These are phyloP conservation scores for Cephus spinipes DNA, from an alignment of 2,888 invertebrate species.

Conservation along the genomic window DNA sequence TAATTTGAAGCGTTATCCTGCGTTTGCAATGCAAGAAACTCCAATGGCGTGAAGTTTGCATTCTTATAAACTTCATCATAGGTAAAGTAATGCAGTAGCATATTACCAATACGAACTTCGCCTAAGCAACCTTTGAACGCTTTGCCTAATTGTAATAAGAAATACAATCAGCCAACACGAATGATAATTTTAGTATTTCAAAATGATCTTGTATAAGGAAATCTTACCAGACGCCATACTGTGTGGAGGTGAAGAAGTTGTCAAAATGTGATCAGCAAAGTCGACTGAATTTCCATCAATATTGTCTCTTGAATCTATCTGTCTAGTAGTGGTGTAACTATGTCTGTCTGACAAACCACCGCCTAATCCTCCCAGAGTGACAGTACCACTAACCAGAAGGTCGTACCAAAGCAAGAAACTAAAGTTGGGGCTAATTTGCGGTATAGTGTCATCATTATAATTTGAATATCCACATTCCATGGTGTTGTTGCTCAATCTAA, in stretches of 20 bases:
- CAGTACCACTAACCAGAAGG: constrained; percentile 53
- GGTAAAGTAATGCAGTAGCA: constrained; percentile 87
- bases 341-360: constrained; percentile 46
- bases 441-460: constrained; percentile 47
- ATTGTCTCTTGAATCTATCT: constrained; percentile 41
- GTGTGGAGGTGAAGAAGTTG: constrained; percentile 54
- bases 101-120: constrained; percentile 85
- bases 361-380: constrained; percentile 58
- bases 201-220: not conserved
- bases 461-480: constrained; percentile 54
- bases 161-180: not conserved
- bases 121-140: constrained; percentile 84
- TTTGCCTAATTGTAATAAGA: constrained; percentile 46
- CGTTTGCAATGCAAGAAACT: constrained; percentile 59
- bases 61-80: constrained; percentile 78
- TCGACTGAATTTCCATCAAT: constrained; percentile 59
- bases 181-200: not conserved
- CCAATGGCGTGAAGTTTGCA: constrained; percentile 63
- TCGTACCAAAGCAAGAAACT: constrained; percentile 60
- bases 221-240: constrained; percentile 55
- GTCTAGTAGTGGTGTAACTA: constrained; percentile 48
- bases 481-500: constrained; percentile 67
- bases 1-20: constrained; percentile 40
- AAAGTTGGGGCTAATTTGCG: constrained; percentile 52
- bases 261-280: constrained; percentile 52